Evolutionary conservation across 2,888 invertebrate genomes (phyloP), one percentile per base, ranked within the genome.

Genomic region (Sepioteuthis lessoniana): DNA sequence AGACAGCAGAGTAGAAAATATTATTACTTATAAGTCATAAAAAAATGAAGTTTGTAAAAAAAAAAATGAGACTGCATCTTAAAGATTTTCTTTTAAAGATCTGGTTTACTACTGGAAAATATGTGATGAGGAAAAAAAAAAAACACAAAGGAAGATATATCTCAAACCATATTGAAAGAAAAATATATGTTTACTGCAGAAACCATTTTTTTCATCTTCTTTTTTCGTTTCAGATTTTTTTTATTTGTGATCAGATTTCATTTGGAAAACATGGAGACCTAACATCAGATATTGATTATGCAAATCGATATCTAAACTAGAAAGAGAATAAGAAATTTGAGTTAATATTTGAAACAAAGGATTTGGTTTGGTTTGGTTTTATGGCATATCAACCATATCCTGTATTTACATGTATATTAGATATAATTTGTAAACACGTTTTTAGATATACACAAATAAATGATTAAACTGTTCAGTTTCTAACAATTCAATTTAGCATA

Each of bases 181-280:
- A 76, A n/a, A 76, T 28, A 13, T 5, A 55, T 76, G n/a, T 76
- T 76, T 76, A 76, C 76, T 76, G n/a, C 76, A 76, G 76, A 76
- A 76, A 76, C 13, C 25, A 19, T 16, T 55, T 55, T 55, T 25
- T 55, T 10, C 19, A n/a, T 76, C 16, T 21, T 28, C 5, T 46
- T 35, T 46, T 37, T 42, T 46, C 21, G 25, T 93, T 46, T 35
- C 31, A 21, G 13, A 37, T 31, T 25, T 42, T 28, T 42, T 92
- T 46, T 46, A 50, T 93, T 21, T 31, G 47, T 93, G 46, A 55
- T 35, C 93, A 93, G 38, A 46, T 55, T 93, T 93, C 93, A 93
- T 42, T 46, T 93, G 93, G 50, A 93, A 93, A 93, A 93, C 47
- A 93, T 50, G 31, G 31, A 46, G 93, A 93, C 35, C 31, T 35